These are phyloP conservation scores for Tenthredo notha DNA, from an alignment of 2,888 invertebrate genomes.

Conservation along the genomic window DNA sequence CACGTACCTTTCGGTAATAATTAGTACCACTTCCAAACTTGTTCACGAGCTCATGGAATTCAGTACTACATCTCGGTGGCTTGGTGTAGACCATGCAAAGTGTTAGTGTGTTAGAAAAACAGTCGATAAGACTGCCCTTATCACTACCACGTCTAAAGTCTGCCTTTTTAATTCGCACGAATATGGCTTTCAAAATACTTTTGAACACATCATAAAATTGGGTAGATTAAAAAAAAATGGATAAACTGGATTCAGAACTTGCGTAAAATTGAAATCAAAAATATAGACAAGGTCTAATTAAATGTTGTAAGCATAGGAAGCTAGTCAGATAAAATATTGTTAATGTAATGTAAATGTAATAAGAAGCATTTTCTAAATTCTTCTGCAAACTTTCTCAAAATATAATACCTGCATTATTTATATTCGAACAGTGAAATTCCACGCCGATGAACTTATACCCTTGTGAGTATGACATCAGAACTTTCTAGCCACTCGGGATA, in stretches of 20 bases:
- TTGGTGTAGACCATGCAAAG: constrained; percentile 74
- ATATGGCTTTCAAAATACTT: neutral
- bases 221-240: neutral
- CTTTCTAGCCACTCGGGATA: constrained; percentile 9
- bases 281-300: neutral
- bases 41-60: constrained; percentile 74
- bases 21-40: constrained; percentile 71
- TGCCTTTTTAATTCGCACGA: neutral
- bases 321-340: neutral
- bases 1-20: constrained; percentile 70
- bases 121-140: constrained; percentile 25
- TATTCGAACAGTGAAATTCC: constrained; percentile 9
- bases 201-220: neutral
- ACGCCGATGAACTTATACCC: neutral
- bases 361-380: constrained; percentile 4
- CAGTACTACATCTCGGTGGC: constrained; percentile 73
- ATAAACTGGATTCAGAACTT: neutral
- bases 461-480: neutral
- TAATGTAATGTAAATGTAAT: neutral
- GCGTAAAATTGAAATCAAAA: neutral
- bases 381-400: neutral
- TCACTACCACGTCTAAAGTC: constrained; percentile 1
- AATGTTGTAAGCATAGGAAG: neutral
- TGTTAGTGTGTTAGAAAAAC: constrained; percentile 71
- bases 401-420: constrained; percentile 3